Evolutionary conservation across 2,113 vertebrate genomes (phyloP).

Genomic region (Leptobrachium leishanense): DNA sequence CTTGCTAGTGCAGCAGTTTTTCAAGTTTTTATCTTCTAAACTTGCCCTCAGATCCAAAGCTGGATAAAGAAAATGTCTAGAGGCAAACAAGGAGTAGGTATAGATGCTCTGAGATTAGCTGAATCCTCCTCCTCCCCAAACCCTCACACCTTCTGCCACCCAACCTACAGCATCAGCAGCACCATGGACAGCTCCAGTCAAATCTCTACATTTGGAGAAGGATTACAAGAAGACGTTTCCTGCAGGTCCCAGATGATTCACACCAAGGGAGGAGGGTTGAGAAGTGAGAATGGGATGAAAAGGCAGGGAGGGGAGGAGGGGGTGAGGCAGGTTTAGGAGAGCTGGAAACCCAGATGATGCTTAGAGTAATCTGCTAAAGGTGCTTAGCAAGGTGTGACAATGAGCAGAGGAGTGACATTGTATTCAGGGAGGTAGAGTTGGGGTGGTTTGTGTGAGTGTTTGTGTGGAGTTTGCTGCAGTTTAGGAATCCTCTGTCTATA

Average conservation of each 20-base stretch:
- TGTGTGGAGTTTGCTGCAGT: background rate
- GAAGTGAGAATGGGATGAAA: too few relatives aligned
- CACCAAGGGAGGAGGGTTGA: slow-evolving; percentile 22
- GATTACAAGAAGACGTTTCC: slow-evolving; percentile 40
- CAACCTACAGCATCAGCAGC: slow-evolving; percentile 33
- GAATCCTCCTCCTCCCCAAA: background rate
- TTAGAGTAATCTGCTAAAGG: slow-evolving; percentile 41
- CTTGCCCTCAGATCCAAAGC: background rate
- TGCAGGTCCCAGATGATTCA: slow-evolving; percentile 40
- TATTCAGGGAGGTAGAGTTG: background rate
- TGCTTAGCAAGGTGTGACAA: slow-evolving; percentile 20
- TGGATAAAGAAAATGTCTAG: too few relatives aligned
- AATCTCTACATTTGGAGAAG: slow-evolving; percentile 43
- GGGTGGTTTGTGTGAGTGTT: background rate
- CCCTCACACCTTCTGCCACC: slow-evolving; percentile 9
- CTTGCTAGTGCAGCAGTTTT: background rate
- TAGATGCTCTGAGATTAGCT: background rate
- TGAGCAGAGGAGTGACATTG: background rate
- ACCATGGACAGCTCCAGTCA: slow-evolving; percentile 35
- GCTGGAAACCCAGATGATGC: slow-evolving; percentile 17
- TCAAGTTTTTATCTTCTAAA: background rate
- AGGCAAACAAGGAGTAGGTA: background rate
- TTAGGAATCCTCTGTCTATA: slow-evolving; percentile 3
- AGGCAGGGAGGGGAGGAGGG: slow-evolving; percentile 1
- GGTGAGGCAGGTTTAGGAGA: background rate